phyloP scores from a whole-genome alignment of 2,113 vertebrate species.

The Engraulis encrasicolus region DNA sequence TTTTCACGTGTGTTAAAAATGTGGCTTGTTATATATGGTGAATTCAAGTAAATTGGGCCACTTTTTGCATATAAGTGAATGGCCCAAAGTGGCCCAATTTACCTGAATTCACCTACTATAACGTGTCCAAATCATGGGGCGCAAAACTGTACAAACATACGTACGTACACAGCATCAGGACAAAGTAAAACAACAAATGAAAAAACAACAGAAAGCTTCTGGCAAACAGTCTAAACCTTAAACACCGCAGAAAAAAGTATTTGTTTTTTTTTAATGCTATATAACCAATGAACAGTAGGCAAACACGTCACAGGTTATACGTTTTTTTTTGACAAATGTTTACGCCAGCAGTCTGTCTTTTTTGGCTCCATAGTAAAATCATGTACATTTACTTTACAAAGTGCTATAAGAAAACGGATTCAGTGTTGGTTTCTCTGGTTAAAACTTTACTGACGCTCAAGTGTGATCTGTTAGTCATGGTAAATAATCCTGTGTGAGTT shows the following conservation, averaged over 20 bases:
- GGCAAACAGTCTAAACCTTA: slow-evolving; percentile 68
- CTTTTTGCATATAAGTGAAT: no score
- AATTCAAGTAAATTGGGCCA: no score
- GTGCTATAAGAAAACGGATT: slow-evolving; percentile 67
- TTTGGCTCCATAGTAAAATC: slow-evolving; percentile 82
- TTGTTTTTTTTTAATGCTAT: slow-evolving; percentile 69
- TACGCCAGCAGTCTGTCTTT: slow-evolving; percentile 64
- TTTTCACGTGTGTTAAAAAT: not conserved
- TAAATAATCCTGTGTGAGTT: slow-evolving; percentile 5
- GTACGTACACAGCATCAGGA: slow-evolving; percentile 59
- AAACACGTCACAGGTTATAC: slow-evolving; percentile 82
- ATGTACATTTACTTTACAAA: slow-evolving; percentile 84
- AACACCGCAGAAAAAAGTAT: slow-evolving; percentile 71
- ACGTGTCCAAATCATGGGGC: not conserved
- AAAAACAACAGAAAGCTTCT: slow-evolving; percentile 62
- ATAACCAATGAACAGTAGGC: slow-evolving; percentile 79
- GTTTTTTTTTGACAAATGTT: slow-evolving; percentile 72
- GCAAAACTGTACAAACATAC: slow-evolving; percentile 25
- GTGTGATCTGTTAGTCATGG: not conserved
- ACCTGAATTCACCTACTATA: no score
- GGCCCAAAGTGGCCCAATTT: no score
- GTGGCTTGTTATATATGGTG: not conserved
- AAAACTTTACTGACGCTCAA: slow-evolving; percentile 49
- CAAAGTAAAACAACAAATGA: slow-evolving; percentile 59
- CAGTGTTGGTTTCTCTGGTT: slow-evolving; percentile 57